Evolutionary conservation across 1,140 invertebrate genomes (phyloP), one percentile per base, ranked within the genome.

Genomic region (Plectrocnemia conspersa): DNA sequence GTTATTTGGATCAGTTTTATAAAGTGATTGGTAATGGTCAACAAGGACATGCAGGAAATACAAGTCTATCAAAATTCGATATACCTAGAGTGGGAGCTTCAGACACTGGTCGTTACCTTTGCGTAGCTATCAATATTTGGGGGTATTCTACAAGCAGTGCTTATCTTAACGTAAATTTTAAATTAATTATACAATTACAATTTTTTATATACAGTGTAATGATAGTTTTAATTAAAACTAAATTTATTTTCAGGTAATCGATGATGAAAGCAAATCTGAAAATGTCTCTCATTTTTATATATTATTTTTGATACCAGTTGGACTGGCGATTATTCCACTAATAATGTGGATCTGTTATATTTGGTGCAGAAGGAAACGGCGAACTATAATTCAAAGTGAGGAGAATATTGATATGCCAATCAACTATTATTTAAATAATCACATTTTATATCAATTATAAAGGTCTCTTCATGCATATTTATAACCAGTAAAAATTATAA

Each of bases 111-210:
- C 18, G 40, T 3, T 62, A 62, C 46, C 56, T 45, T 23, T 62
- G 60, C 27, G 44, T 62, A 18, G 60, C 60, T 3, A 10, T 56
- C 40, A 62, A 59, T 52, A 58, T 52, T 22, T 59, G 32, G n/a
- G 60, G 60, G 2, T 59, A 32, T 47, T 48, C 32, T 7, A 52
- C 58, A 27, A 54, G 41, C 21, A 60, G 58, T 41, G 58, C 54
- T n/a, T 60, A 60, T 44, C 29, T 60, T 5, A 23, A 60, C 38
- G 58, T 60, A 33, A 21, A n/a, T 2, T 4, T 47, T 19, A 29
- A 29, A 3, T 15, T 16, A 33, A 41, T 25, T 41, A 7, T 40
- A 22, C 3, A 16, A 5, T 24, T 44, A 42, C 19, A 23, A 24
- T 3, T 2, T 21, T 50, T 18, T 18, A 36, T 47, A 13, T 11